Conservation (phyloP, 2,888 invertebrate genomes). For the Congeria kusceri region DNA sequence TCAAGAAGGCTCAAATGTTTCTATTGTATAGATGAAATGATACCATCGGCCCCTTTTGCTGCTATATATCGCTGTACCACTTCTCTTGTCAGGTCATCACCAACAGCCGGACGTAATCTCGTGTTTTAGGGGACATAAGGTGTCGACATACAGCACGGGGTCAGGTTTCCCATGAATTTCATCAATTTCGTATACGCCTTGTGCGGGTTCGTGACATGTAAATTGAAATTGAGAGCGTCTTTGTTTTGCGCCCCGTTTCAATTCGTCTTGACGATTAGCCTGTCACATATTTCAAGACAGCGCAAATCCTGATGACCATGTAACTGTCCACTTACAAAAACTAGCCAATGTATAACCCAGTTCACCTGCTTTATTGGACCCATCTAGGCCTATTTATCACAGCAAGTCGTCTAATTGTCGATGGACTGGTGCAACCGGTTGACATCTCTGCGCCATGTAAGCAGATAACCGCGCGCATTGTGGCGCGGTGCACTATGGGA, state of each 20-base stretch:
- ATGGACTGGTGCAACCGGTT: slow-evolving; percentile 27
- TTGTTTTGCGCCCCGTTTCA: slow-evolving; percentile 1
- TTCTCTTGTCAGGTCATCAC: too few species aligned
- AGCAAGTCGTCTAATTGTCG: slow-evolving; percentile 50
- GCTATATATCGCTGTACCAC: too few species aligned
- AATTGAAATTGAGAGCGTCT: slow-evolving; percentile 9
- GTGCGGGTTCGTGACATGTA: slow-evolving; percentile 9
- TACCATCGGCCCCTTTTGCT: too few species aligned
- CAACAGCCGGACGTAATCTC: too few species aligned
- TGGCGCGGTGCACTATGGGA: slow-evolving; percentile 58
- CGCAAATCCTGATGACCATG: slow-evolving; percentile 45
- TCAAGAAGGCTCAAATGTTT: too few species aligned
- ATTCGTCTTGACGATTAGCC: slow-evolving; percentile 31
- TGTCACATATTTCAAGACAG: slow-evolving; percentile 42
- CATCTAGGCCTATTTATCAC: slow-evolving; percentile 51
- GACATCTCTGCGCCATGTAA: slow-evolving; percentile 23
- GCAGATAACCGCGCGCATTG: slow-evolving; percentile 46
- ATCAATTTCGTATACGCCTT: not conserved
- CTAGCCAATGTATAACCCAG: slow-evolving; percentile 41
- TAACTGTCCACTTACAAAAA: slow-evolving; percentile 52
- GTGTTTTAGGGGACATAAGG: too few species aligned
- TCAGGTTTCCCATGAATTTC: slow-evolving; percentile 4
- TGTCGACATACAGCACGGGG: too few species aligned
- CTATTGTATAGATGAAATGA: too few species aligned
- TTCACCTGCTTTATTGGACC: slow-evolving; percentile 26